Conservation (phyloP, 2,797 vertebrate genomes). For the Ctenochaetus hawaiiensis region DNA sequence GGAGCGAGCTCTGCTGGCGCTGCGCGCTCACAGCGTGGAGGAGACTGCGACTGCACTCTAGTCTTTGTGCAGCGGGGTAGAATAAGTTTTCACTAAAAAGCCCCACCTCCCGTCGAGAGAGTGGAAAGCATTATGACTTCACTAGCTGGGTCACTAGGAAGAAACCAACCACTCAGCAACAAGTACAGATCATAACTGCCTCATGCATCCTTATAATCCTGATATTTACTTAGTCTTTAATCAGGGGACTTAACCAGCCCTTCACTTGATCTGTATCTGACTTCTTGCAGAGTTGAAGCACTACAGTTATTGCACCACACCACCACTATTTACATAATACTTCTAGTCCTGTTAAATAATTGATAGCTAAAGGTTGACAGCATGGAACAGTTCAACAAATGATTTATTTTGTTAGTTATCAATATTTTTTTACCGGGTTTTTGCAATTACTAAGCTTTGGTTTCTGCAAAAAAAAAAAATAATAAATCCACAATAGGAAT, state of each 20-base stretch:
- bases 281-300: neutral
- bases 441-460: neutral
- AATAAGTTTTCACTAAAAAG: conserved; percentile 78
- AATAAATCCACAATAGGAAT: conserved; percentile 6
- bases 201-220: neutral
- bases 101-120: conserved; percentile 85
- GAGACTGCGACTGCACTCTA: conserved; percentile 68
- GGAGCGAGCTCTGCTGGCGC: conserved; percentile 55
- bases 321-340: neutral
- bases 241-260: neutral
- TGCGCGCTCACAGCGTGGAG: conserved; percentile 68
- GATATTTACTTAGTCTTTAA: neutral
- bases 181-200: neutral
- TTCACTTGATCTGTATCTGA: too few relatives aligned
- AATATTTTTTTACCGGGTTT: neutral
- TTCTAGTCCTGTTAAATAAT: neutral
- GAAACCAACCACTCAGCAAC: conserved; percentile 34
- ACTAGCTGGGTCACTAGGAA: conserved; percentile 62
- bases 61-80: conserved; percentile 75
- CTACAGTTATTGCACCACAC: neutral
- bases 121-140: conserved; percentile 79
- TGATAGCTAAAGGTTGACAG: neutral
- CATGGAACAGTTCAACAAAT: neutral
- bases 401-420: neutral
- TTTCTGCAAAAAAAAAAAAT: neutral